Conservation (phyloP, 1,140 invertebrate species). For the Trachelipus rathkii region DNA sequence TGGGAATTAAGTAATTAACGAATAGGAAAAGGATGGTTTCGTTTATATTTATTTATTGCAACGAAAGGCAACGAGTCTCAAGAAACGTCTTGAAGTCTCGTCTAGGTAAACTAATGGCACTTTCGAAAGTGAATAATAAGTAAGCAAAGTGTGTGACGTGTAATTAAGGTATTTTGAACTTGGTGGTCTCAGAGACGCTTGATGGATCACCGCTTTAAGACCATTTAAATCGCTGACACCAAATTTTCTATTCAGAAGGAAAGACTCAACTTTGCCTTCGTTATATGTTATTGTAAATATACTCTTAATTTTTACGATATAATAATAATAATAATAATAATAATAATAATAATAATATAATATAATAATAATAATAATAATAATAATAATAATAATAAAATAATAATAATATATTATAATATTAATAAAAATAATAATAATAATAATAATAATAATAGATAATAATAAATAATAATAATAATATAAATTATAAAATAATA, state of each 20-base stretch:
- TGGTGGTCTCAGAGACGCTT: not conserved
- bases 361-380: slow-evolving; percentile 15
- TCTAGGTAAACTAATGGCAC: slow-evolving; percentile 3
- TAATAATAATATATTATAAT: too few species aligned
- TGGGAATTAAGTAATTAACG: slow-evolving; percentile 38
- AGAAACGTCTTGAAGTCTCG: not conserved
- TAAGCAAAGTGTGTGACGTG: slow-evolving; percentile 6
- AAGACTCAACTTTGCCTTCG: not conserved
- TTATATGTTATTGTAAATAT: too few species aligned
- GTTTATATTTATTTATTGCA: slow-evolving; percentile 8
- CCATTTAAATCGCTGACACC: not conserved
- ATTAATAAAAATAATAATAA: too few species aligned
- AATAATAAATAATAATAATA: too few species aligned
- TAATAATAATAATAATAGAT: too few species aligned
- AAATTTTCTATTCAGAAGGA: slow-evolving; percentile 1
- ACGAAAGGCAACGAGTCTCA: not conserved
- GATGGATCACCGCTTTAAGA: slow-evolving; percentile 9
- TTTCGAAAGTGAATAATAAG: slow-evolving; percentile 13
- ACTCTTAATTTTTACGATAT: not conserved
- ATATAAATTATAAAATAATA: too few species aligned
- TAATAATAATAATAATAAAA: too few species aligned
- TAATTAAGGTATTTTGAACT: slow-evolving; percentile 3
- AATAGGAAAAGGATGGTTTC: slow-evolving; percentile 22
- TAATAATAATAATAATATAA: slow-evolving; percentile 15
- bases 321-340: not conserved